Evolutionary conservation across 2,888 invertebrate genomes (phyloP).

Genomic region (Agrotis exclamationis): DNA sequence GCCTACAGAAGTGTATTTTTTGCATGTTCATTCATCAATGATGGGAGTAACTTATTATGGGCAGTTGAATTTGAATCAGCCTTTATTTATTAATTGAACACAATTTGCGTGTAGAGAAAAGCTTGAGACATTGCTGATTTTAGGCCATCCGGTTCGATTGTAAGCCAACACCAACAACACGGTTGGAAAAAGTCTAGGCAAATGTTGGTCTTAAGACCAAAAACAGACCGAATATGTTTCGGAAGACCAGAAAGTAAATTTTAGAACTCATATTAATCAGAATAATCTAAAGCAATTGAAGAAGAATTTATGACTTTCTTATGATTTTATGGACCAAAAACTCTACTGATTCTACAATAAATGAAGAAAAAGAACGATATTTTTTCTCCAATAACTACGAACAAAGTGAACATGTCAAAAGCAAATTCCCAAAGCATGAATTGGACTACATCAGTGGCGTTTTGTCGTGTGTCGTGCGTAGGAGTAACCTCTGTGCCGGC

Average conservation of each 20-base stretch:
- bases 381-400: background rate
- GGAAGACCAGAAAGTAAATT: background rate
- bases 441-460: slow-evolving; percentile 55
- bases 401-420: slow-evolving; percentile 22
- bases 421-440: slow-evolving; percentile 40
- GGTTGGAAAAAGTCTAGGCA: too few relatives aligned
- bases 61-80: background rate
- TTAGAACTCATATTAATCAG: background rate
- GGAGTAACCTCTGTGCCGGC: slow-evolving; percentile 70
- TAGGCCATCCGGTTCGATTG: too few relatives aligned
- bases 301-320: background rate
- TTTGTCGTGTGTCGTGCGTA: slow-evolving; percentile 67
- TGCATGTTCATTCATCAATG: slow-evolving; percentile 20
- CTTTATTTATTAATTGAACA: slow-evolving; percentile 12
- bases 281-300: background rate
- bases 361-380: background rate
- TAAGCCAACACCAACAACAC: too few relatives aligned
- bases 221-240: background rate
- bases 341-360: background rate
- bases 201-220: too few relatives aligned
- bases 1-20: slow-evolving; percentile 22
- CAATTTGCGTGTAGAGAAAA: slow-evolving; percentile 2
- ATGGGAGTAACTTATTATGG: slow-evolving; percentile 9
- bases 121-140: background rate
- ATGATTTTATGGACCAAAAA: background rate